Percentiles rank a stretch among this genome's conserved stretches.
These are phyloP conservation scores for Octomys mimax DNA, from an alignment of 2,797 vertebrate species.

Conservation along the genomic window DNA sequence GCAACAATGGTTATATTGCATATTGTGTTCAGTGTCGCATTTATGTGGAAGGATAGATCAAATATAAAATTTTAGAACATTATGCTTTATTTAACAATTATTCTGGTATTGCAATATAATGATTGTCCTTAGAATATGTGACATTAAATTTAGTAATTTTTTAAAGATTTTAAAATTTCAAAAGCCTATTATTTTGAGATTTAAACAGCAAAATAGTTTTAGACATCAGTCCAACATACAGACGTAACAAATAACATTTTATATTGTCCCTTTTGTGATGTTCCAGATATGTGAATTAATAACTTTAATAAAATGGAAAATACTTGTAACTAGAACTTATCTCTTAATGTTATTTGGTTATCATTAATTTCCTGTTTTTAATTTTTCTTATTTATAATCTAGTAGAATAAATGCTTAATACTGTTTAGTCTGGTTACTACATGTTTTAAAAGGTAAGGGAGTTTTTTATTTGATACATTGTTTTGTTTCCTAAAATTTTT, in stretches of 20 bases:
- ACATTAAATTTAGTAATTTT: slow-evolving; percentile 24
- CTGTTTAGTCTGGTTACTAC: slow-evolving; percentile 36
- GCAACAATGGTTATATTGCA: no score
- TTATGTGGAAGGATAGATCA: slow-evolving; percentile 48
- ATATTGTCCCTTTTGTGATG: background rate
- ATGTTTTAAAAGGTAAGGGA: slow-evolving; percentile 63
- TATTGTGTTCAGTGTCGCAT: background rate
- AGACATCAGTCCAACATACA: slow-evolving; percentile 18
- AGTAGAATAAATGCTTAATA: slow-evolving; percentile 32
- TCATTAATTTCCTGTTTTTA: slow-evolving; percentile 50
- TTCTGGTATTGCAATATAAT: slow-evolving; percentile 39
- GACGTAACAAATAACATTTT: slow-evolving; percentile 25
- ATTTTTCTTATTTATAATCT: slow-evolving; percentile 62
- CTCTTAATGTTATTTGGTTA: slow-evolving; percentile 36
- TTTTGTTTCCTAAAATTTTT: slow-evolving; percentile 34
- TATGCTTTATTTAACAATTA: slow-evolving; percentile 30
- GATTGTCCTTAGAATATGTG: slow-evolving; percentile 31
- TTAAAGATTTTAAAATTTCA: slow-evolving; percentile 49
- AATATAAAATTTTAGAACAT: slow-evolving; percentile 26
- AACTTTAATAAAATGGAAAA: slow-evolving; percentile 56
- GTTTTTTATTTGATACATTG: slow-evolving; percentile 6
- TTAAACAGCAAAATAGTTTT: slow-evolving; percentile 46
- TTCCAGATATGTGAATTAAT: slow-evolving; percentile 61
- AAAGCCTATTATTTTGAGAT: background rate
- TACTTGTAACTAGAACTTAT: slow-evolving; percentile 37